Evolutionary conservation across 1,140 invertebrate species (phyloP), one percentile per base, ranked within the genome.

Genomic region (Lucilia sericata): DNA sequence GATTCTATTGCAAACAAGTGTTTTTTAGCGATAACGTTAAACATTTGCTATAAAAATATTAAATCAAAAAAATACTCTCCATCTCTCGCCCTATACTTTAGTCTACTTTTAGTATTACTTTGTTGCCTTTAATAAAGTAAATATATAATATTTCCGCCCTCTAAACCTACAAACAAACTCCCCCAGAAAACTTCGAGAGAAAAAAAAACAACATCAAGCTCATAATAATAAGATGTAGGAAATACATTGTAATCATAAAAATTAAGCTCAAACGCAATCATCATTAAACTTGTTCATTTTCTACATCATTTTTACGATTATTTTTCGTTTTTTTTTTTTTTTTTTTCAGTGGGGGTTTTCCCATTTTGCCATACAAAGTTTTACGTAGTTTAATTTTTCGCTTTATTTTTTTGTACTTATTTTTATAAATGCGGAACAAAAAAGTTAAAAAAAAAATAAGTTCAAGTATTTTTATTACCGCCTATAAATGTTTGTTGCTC

Each of bases 201-300:
- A n/a, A 13, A 12, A 19, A 36, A 36, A 78, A 14, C 42, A 30
- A 30, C 25, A 30, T 30, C 25, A 10, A 42, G 42, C 42, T 42
- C 5, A 42, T 75, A 34, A 19, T 7, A 42, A 49, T 49, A 21
- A 80, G 49, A 47, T 36, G n/a, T 19, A 14, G 47, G 34, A 80
- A 80, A 47, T 19, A 42, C 75, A 13, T 19, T 21, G 21, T 49
- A 80, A 49, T 49, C 76, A 80, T 80, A 80, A 80, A 74, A 80
- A 80, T 80, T 80, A 80, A 80, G 76, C 76, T 80, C 76, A 80
- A 80, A 80, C 36, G 76, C 76, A 80, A 80, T 80, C 76, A 80
- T 80, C 76, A 80, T 80, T 80, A 80, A 80, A 80, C n/a, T 80
- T 80, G 42, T 25, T 51, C 9, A 49, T 80, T 80, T 80, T 80